Evolutionary conservation across 2,888 invertebrate genomes (phyloP), one percentile per base, ranked within the genome.

Genomic region (Temnothorax unifasciatus): DNA sequence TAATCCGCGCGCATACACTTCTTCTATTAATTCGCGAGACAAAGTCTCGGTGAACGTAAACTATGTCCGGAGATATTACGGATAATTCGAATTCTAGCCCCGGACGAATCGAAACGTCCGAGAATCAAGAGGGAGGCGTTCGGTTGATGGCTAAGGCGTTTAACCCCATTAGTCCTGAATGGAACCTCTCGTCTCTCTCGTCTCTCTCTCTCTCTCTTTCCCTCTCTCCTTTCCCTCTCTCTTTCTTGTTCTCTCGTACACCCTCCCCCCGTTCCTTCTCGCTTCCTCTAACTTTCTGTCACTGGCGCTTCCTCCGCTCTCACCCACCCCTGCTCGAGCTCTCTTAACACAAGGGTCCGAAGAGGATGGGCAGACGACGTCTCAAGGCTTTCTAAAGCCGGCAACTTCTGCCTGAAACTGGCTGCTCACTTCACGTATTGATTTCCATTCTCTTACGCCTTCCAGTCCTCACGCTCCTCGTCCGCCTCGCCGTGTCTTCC

Each of bases 101-200:
- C 69, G 86, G 86, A 71, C 88, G 90, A 90, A 89, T 91, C 90
- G 89, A 89, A 89, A 90, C 88, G 91, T 88, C 90, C 88, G 85
- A 87, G 90, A 87, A 89, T 88, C 87, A 88, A 88, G 91, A 87
- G 88, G 89, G 91, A 90, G 90, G 89, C 89, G 89, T 90, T 92
- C 90, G 87, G 89, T 87, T 88, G 90, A 93, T 91, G 92, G 91
- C 93, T 92, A 92, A 93, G 94, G 94, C 94, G 94, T 94, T 94
- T 94, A 94, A 94, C 94, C 94, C 94, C 94, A 94, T 94, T 94
- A 94, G 94, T 94, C 91, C 88, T 92, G 92, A 93, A 93, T 92
- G 93, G 92, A 89, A 89, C 88, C 87, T 57, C 69, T 73, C 82
- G 52, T 76, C 76, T 66, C 69, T 83, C 52, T 74, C 85, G 86